Evolutionary conservation across 2,797 vertebrate genomes (phyloP).

Genomic region (Parauchenoglanis ngamensis): DNA sequence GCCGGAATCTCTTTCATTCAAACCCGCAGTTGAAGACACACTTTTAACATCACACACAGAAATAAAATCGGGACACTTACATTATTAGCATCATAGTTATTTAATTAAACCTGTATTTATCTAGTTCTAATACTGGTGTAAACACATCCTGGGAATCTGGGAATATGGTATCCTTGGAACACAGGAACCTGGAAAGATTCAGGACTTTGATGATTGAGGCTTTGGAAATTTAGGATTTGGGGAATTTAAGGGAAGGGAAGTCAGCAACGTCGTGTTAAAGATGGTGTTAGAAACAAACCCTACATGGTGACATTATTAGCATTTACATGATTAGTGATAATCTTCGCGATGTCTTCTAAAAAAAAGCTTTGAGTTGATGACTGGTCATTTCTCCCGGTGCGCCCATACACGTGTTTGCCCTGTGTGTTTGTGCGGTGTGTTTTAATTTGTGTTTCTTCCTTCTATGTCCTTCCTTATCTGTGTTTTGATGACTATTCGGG

Average conservation of each 20-base stretch:
- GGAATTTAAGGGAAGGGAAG: neutral
- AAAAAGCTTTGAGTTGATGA: constrained; percentile 57
- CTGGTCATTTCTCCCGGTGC: constrained; percentile 90
- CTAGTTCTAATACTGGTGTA: neutral
- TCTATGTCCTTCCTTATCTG: constrained; percentile 98
- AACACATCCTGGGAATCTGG: neutral
- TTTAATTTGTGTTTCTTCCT: constrained; percentile 99
- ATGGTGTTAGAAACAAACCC: neutral
- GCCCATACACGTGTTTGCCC: constrained; percentile 76
- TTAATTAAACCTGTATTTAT: neutral
- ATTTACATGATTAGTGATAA: neutral
- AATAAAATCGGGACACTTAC: neutral
- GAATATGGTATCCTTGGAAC: neutral
- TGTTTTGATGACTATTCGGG: constrained; percentile 99
- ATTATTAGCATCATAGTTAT: neutral
- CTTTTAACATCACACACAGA: neutral
- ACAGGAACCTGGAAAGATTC: neutral
- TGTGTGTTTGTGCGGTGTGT: constrained; percentile 88
- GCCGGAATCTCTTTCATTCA: constrained; percentile 54
- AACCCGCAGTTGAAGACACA: constrained; percentile 16
- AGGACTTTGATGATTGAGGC: neutral
- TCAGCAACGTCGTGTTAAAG: neutral
- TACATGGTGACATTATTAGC: neutral
- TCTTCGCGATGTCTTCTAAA: neutral
- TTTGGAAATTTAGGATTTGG: neutral